Conservation (phyloP, 2,888 invertebrate species). For the Monochamus alternatus region DNA sequence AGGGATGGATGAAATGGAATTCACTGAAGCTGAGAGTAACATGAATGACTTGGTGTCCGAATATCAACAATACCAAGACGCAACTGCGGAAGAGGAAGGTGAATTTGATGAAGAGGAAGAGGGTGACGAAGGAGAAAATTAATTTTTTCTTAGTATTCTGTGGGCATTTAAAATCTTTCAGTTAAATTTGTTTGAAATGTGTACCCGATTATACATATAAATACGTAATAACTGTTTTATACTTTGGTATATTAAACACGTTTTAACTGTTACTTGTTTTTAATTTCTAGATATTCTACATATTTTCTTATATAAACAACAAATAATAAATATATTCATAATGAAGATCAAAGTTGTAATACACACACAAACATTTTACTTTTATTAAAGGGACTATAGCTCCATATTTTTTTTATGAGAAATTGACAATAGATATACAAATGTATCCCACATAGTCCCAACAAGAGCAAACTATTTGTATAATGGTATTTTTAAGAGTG, state of each 20-base stretch:
- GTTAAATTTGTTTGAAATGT: constrained; percentile 49
- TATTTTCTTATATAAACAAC: background rate
- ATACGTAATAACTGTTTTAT: constrained; percentile 1
- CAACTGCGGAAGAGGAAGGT: constrained; percentile 87
- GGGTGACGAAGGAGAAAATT: constrained; percentile 78
- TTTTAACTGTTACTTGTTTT: constrained; percentile 26
- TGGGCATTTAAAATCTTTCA: constrained; percentile 55
- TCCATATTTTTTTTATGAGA: too few species aligned
- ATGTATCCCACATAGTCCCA: too few species aligned
- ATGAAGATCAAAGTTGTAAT: too few species aligned
- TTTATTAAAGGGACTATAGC: too few species aligned
- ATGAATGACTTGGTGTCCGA: constrained; percentile 95
- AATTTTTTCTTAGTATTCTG: constrained; percentile 41
- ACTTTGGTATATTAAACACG: constrained; percentile 38
- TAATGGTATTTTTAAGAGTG: too few species aligned
- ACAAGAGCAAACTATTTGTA: too few species aligned
- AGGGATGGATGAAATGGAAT: constrained; percentile 98
- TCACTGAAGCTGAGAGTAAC: constrained; percentile 95
- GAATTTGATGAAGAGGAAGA: constrained; percentile 86
- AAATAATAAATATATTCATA: too few species aligned
- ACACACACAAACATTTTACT: too few species aligned
- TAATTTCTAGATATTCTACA: background rate
- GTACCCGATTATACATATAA: constrained; percentile 5
- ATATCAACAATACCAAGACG: constrained; percentile 96
- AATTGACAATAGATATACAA: too few species aligned